These are phyloP conservation scores for Phyllostomus hastatus DNA, from an alignment of 2,113 vertebrate genomes.

Conservation along the genomic window DNA sequence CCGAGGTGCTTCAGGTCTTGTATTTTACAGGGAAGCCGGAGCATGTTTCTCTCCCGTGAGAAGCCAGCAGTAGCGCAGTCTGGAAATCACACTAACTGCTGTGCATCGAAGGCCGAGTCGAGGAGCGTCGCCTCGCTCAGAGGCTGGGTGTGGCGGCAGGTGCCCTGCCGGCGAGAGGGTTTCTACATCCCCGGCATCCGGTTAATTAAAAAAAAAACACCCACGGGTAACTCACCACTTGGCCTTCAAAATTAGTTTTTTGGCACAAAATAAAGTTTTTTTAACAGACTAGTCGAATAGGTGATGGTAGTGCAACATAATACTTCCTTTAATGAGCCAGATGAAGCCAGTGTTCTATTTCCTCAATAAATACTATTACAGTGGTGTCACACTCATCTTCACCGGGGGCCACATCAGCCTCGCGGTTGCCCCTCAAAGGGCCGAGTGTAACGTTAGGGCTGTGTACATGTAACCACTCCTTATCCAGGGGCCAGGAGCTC, in stretches of 20 bases:
- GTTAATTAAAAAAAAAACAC: not conserved
- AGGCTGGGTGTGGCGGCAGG: not conserved
- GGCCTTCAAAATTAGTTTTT: conserved; percentile 22
- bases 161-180: not conserved
- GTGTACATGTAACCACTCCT: too few relatives aligned
- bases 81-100: conserved; percentile 64
- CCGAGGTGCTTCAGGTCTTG: conserved; percentile 33
- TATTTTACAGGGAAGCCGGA: conserved; percentile 49
- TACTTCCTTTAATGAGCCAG: not conserved
- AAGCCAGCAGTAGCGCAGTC: not conserved
- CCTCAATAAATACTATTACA: too few relatives aligned
- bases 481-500: too few relatives aligned
- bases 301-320: not conserved
- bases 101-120: not conserved
- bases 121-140: too few relatives aligned
- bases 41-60: conserved; percentile 32
- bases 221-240: not conserved
- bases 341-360: not conserved
- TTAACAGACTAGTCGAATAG: not conserved
- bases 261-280: not conserved
- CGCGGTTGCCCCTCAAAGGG: too few relatives aligned
- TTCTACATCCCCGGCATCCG: not conserved
- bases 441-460: too few relatives aligned
- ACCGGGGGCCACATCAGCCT: too few relatives aligned
- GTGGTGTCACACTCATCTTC: too few relatives aligned